Evolutionary conservation across 2,113 vertebrate genomes (phyloP), one percentile per base, ranked within the genome.

Genomic region (Ivindomyrus marchei): DNA sequence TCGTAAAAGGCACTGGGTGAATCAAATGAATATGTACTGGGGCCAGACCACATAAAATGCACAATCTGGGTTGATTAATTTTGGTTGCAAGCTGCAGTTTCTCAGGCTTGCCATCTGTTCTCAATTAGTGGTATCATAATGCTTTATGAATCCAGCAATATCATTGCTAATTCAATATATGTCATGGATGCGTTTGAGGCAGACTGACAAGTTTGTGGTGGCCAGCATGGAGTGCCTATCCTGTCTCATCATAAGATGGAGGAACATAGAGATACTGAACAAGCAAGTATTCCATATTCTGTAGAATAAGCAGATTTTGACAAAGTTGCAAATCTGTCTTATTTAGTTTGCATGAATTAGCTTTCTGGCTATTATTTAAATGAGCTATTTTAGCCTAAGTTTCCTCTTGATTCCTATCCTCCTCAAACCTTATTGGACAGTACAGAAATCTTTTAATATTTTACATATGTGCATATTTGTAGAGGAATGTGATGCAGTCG

Each of bases 81-180:
- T 58, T 87, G 90, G 90, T 90, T 88, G 58, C 70, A 91, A 90
- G 89, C 89, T 91, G 66, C 90, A 89, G 92, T 91, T 91, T 92
- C 77, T 74, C 42, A 19, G 85, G 56, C 88, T 50, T 52, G 56
- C 91, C 92, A 92, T 93, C 93, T 92, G 92, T 58, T 92, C 88
- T 36, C 53, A 88, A 89, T 92, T 90, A 91, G 83, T 66, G 17
- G 47, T n/a, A 47, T 70, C 66, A 86, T 87, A 89, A 90, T 80
- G 90, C 88, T 77, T 89, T 47, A 88, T 66, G 31, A 83, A 87
- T 83, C 70, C 62, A 80, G 47, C 27, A 50, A 85, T 87, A 88
- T 87, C 85, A 56, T 49, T 46, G 10, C 46, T 88, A 56, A 88
- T 56, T 27, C 89, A n/a, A 27, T 24, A 47, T 50, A 49, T 87